Conservation (phyloP, 2,113 vertebrate species). For the Periophthalmodon schlosseri region DNA sequence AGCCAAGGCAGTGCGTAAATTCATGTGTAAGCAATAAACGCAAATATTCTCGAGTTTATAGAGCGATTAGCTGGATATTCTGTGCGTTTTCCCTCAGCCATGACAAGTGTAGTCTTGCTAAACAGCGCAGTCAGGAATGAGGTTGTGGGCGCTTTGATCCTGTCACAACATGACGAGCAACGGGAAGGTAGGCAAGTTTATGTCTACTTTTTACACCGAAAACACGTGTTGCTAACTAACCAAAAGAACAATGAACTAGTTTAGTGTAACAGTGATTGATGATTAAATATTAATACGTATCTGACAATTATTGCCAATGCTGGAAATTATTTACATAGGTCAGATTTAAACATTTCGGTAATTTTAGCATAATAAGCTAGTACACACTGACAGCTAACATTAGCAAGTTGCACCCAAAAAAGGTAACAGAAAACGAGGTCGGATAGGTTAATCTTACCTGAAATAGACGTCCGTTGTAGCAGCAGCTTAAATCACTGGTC, state of each 20-base stretch:
- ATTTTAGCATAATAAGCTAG: constrained; percentile 31
- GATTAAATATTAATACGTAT: not conserved
- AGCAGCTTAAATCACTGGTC: not conserved
- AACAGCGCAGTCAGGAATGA: constrained; percentile 11
- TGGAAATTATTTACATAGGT: not conserved
- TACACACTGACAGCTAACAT: constrained; percentile 6
- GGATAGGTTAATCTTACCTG: constrained; percentile 31
- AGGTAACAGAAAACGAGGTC: not conserved
- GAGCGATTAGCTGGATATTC: not conserved
- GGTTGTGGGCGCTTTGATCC: not conserved
- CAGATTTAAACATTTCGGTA: not conserved
- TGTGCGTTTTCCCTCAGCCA: not conserved
- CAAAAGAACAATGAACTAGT: not conserved
- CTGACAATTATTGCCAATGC: not conserved
- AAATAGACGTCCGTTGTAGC: not conserved
- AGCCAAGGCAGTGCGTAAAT: not conserved
- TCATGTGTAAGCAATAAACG: constrained; percentile 18
- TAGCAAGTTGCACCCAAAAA: not conserved
- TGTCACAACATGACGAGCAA: constrained; percentile 27
- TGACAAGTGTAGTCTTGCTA: not conserved
- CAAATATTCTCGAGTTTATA: not conserved
- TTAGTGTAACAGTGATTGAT: not conserved
- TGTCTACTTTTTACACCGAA: not conserved
- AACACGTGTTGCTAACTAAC: not conserved
- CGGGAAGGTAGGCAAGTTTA: no score